Evolutionary conservation across 2,888 invertebrate genomes (phyloP).

Genomic region (Smittia sp.): DNA sequence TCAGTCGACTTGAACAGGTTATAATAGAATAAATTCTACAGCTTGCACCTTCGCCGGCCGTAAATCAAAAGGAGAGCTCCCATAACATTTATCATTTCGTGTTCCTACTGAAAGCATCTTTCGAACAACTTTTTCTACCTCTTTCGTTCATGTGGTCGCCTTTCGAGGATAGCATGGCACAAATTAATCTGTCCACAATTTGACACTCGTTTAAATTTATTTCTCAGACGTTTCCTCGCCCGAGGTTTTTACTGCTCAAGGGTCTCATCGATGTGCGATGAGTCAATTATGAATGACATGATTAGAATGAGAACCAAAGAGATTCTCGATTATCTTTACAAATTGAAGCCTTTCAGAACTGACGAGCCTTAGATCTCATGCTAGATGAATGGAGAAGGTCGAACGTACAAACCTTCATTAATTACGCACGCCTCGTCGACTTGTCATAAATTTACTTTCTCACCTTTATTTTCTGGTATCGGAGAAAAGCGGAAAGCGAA

Average conservation of each 20-base stretch:
- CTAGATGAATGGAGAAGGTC: no score
- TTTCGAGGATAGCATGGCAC: constrained; percentile 6
- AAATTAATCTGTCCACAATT: constrained; percentile 24
- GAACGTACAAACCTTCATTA: no score
- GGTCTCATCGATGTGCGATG: neutral
- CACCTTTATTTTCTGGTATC: neutral
- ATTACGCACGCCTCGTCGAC: no score
- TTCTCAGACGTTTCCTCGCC: neutral
- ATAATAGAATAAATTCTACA: neutral
- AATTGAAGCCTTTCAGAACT: no score
- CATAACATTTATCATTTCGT: constrained; percentile 21
- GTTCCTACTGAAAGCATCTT: constrained; percentile 23
- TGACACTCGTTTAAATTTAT: constrained; percentile 19
- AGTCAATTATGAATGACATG: constrained; percentile 40
- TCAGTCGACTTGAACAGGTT: neutral
- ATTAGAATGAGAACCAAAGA: neutral
- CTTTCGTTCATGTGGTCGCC: constrained; percentile 19
- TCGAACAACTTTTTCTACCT: neutral
- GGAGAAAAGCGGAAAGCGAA: no score
- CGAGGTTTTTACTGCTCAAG: neutral
- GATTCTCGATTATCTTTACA: neutral
- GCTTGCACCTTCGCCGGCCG: neutral
- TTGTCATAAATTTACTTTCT: neutral
- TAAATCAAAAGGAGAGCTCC: neutral
- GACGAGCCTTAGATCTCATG: no score